phyloP scores from a whole-genome alignment of 2,888 invertebrate genomes.

The Caenorhabditis sp. region DNA sequence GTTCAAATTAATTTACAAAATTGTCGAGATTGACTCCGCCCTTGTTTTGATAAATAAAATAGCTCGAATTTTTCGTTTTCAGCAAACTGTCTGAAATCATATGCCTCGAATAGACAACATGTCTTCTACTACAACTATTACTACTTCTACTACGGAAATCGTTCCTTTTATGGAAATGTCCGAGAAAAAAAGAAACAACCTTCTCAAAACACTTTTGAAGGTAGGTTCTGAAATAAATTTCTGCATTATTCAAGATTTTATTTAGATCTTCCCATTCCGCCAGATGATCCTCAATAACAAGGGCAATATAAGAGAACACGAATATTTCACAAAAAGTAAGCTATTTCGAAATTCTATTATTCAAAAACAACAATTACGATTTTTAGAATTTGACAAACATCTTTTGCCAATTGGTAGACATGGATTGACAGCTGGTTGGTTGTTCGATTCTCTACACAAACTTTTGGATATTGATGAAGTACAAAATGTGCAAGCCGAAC shows the following conservation, averaged over 20 bases:
- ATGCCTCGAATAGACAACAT: not conserved
- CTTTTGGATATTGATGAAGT: constrained; percentile 12
- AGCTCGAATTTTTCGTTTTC: not conserved
- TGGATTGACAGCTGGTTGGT: constrained; percentile 34
- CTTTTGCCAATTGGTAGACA: constrained; percentile 35
- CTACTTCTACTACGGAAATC: not conserved
- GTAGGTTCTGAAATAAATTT: not conserved
- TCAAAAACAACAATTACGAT: not conserved
- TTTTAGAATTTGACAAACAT: constrained; percentile 18
- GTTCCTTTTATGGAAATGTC: not conserved
- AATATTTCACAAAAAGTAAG: constrained; percentile 31
- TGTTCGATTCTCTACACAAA: constrained; percentile 18
- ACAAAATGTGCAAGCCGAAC: constrained; percentile 6
- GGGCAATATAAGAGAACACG: constrained; percentile 24
- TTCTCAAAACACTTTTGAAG: not conserved
- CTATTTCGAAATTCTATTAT: not conserved
- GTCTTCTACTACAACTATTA: not conserved
- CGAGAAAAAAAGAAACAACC: not conserved
- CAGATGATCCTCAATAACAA: not conserved
- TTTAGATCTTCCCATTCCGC: constrained; percentile 22
- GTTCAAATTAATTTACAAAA: not conserved
- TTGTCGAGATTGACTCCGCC: not conserved
- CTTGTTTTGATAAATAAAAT: not conserved
- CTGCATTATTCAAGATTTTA: not conserved
- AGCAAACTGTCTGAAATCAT: not conserved